phyloP scores from a whole-genome alignment of 2,888 invertebrate genomes.

The Orchesella flavescens region DNA sequence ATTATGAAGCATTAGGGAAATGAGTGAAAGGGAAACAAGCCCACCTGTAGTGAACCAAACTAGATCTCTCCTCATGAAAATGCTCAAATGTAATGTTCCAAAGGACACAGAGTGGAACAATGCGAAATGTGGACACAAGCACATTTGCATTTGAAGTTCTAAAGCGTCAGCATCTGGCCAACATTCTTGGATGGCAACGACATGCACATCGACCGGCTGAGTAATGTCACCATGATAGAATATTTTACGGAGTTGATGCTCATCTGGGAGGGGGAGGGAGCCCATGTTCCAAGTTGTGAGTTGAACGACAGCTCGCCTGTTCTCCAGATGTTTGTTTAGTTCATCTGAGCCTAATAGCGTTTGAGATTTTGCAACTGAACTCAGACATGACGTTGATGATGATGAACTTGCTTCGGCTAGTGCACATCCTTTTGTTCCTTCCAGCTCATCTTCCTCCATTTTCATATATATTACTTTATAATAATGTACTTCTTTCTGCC shows the following conservation, averaged over 20 bases:
- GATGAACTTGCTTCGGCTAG: not conserved
- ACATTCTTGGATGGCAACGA: slow-evolving; percentile 94
- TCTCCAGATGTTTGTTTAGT: slow-evolving; percentile 88
- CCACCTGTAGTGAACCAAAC: slow-evolving; percentile 93
- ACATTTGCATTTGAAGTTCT: slow-evolving; percentile 93
- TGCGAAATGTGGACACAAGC: slow-evolving; percentile 93
- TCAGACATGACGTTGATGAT: slow-evolving; percentile 78
- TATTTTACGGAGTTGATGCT: slow-evolving; percentile 68
- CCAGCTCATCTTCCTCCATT: slow-evolving; percentile 2
- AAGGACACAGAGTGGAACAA: slow-evolving; percentile 88
- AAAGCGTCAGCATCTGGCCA: slow-evolving; percentile 89
- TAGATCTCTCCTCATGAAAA: slow-evolving; percentile 92
- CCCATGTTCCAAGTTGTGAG: slow-evolving; percentile 98
- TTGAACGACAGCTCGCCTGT: slow-evolving; percentile 83
- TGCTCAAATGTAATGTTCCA: slow-evolving; percentile 90
- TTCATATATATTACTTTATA: not conserved
- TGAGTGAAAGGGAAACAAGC: slow-evolving; percentile 9
- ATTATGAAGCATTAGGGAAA: slow-evolving; percentile 12
- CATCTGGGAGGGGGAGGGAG: slow-evolving; percentile 79
- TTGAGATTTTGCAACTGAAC: slow-evolving; percentile 76
- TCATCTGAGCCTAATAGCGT: slow-evolving; percentile 89
- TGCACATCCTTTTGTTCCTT: not conserved
- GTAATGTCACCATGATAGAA: slow-evolving; percentile 64
- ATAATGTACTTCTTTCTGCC: not conserved
- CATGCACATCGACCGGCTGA: slow-evolving; percentile 82